Conservation (phyloP, 2,797 vertebrate species). For the Acrocephalus scirpaceus region DNA sequence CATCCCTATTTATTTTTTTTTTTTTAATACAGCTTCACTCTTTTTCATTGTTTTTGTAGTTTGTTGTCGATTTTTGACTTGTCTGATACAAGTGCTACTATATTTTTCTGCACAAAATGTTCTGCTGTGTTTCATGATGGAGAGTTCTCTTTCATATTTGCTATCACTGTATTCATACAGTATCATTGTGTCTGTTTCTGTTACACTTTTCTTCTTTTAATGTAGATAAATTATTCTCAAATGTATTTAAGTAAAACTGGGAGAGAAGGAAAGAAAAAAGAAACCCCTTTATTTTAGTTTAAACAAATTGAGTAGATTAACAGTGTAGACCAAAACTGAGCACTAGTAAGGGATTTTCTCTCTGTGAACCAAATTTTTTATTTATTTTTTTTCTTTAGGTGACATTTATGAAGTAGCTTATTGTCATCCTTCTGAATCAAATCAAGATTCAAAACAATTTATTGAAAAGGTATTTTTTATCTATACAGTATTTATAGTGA, state of each 20-base stretch:
- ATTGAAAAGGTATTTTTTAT: constrained; percentile 75
- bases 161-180: neutral
- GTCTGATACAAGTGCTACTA: neutral
- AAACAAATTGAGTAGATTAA: neutral
- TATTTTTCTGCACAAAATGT: neutral
- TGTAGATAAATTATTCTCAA: neutral
- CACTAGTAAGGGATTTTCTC: neutral
- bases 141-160: neutral
- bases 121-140: neutral
- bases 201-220: neutral
- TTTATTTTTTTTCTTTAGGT: constrained; percentile 46
- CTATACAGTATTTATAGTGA: neutral
- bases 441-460: constrained; percentile 68
- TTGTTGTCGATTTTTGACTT: neutral
- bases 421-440: constrained; percentile 47
- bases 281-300: neutral
- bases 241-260: neutral
- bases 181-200: neutral
- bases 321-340: neutral
- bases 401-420: constrained; percentile 26
- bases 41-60: neutral
- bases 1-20: neutral
- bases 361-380: neutral
- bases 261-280: neutral
- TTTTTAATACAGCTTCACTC: neutral